A percentile compares a stretch with the other conserved stretches of the same genome.
These are phyloP conservation scores for Andrena chrysosceles DNA, from an alignment of 2,888 invertebrate genomes.

Conservation along the genomic window DNA sequence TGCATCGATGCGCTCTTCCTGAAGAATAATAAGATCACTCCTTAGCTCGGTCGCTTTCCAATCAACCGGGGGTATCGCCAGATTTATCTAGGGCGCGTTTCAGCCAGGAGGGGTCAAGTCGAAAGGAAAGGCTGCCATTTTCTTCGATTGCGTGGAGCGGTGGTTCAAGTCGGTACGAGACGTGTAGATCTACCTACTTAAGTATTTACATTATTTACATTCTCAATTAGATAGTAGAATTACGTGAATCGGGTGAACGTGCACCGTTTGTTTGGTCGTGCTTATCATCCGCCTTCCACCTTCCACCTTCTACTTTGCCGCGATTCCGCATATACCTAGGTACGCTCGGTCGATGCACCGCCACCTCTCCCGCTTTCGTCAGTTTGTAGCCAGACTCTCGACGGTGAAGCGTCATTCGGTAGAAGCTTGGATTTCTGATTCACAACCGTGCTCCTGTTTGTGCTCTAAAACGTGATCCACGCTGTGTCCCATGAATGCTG, in stretches of 20 bases:
- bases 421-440: neutral
- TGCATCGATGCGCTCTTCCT: neutral
- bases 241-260: neutral
- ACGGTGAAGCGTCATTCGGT: slow-evolving; percentile 19
- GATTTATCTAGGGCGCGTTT: neutral
- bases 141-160: too few relatives aligned
- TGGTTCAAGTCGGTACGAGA: neutral
- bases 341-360: slow-evolving; percentile 12
- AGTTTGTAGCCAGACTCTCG: slow-evolving; percentile 39
- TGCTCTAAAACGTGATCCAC: neutral
- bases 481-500: neutral
- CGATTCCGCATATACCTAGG: slow-evolving; percentile 6
- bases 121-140: neutral
- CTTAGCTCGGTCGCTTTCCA: neutral
- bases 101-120: neutral
- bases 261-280: neutral
- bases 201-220: too few relatives aligned
- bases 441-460: neutral
- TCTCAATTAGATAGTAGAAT: too few relatives aligned
- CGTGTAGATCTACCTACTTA: neutral
- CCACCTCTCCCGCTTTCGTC: slow-evolving; percentile 2
- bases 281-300: slow-evolving; percentile 14
- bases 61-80: neutral
- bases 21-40: neutral
- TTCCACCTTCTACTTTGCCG: slow-evolving; percentile 9